Evolutionary conservation across 2,888 invertebrate species (phyloP).

Genomic region (Drosophila limbata): DNA sequence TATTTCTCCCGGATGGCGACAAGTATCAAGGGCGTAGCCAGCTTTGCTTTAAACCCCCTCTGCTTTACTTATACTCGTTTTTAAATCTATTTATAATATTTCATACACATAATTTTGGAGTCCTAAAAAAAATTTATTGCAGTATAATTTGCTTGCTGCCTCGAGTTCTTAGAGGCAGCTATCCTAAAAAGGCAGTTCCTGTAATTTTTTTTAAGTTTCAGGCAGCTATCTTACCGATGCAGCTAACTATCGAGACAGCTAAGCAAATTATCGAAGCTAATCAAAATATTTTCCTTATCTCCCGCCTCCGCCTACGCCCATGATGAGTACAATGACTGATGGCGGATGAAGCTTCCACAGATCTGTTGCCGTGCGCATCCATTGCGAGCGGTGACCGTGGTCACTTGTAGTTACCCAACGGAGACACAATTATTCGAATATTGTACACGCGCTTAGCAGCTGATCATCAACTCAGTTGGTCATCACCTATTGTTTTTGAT

Average conservation of each 20-base stretch:
- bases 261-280: no score
- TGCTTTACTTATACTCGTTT: not conserved
- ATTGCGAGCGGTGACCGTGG: constrained; percentile 22
- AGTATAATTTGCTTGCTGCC: no score
- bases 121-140: no score
- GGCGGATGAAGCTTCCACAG: not conserved
- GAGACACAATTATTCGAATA: not conserved
- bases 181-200: no score
- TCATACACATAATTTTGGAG: no score
- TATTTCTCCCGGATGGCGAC: constrained; percentile 1
- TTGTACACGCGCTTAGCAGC: constrained; percentile 15
- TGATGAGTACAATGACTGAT: not conserved
- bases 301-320: not conserved
- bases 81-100: no score
- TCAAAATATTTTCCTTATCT: not conserved
- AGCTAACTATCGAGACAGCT: no score
- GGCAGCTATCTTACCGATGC: no score
- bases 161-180: no score
- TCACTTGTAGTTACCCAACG: constrained; percentile 36
- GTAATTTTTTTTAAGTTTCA: no score
- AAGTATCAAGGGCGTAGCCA: not conserved
- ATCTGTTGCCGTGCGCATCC: constrained; percentile 38
- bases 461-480: constrained; percentile 15
- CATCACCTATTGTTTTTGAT: not conserved
- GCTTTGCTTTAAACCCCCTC: not conserved